A percentile compares a stretch with the other conserved stretches of the same genome.
Conservation (phyloP, 2,797 vertebrate species). For the Anguilla megastoma region DNA sequence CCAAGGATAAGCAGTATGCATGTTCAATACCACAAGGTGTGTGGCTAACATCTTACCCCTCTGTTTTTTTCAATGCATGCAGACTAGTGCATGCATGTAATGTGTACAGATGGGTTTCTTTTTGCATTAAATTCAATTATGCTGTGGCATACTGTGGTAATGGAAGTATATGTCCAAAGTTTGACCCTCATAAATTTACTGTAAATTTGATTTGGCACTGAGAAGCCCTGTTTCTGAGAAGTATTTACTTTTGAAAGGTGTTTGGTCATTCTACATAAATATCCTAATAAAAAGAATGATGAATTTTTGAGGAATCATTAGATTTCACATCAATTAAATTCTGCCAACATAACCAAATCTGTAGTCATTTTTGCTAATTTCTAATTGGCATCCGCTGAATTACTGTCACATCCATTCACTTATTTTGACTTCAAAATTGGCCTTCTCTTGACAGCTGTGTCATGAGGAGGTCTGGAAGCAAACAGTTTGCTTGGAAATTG, state of each 20-base stretch:
- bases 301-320: not conserved
- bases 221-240: conserved; percentile 4
- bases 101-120: not conserved
- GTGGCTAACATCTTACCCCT: not conserved
- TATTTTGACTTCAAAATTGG: not conserved
- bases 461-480: not conserved
- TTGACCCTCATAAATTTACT: not conserved
- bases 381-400: not conserved
- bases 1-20: conserved; percentile 58
- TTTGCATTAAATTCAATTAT: not conserved
- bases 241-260: not conserved
- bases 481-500: not conserved
- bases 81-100: not conserved
- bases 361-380: not conserved
- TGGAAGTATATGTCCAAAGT: not conserved
- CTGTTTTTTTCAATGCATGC: conserved; percentile 15
- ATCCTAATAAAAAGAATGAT: not conserved
- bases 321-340: not conserved
- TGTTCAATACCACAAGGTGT: conserved; percentile 30
- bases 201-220: not conserved
- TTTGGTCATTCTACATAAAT: not conserved
- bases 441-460: not conserved
- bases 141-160: not conserved
- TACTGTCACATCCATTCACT: not conserved
- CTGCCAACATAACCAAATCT: not conserved